Evolutionary conservation across 2,888 invertebrate genomes (phyloP).

Genomic region (Podabrus alpinus): DNA sequence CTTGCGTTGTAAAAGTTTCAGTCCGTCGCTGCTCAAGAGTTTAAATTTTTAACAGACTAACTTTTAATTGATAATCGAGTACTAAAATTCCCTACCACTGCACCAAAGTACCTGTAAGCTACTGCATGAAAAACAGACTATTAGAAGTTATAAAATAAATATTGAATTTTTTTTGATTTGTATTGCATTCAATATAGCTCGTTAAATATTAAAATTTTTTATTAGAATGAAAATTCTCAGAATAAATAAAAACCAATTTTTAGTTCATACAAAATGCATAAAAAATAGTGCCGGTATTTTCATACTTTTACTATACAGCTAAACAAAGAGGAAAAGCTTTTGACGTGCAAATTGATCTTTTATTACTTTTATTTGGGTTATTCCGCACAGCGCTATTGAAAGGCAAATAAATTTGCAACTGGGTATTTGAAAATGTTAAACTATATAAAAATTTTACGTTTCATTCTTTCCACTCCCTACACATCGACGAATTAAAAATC

Average conservation of each 20-base stretch:
- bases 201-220: not conserved
- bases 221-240: not conserved
- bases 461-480: slow-evolving; percentile 7
- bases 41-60: too few species aligned
- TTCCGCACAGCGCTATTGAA: slow-evolving; percentile 20
- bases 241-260: slow-evolving; percentile 24
- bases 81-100: not conserved
- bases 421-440: slow-evolving; percentile 18
- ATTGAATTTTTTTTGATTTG: not conserved
- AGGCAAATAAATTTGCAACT: slow-evolving; percentile 27
- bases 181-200: not conserved
- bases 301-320: slow-evolving; percentile 16
- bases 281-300: slow-evolving; percentile 21
- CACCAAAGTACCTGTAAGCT: too few species aligned
- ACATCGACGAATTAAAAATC: not conserved
- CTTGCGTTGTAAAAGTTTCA: too few species aligned
- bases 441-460: slow-evolving; percentile 25
- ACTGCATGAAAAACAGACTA: not conserved
- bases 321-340: slow-evolving; percentile 11
- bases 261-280: slow-evolving; percentile 20
- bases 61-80: too few species aligned
- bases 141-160: not conserved
- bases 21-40: too few species aligned
- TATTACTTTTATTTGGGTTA: slow-evolving; percentile 21
- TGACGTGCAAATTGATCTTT: slow-evolving; percentile 18